phyloP scores from a whole-genome alignment of 2,888 invertebrate species.

The Deilephila elpenor region DNA sequence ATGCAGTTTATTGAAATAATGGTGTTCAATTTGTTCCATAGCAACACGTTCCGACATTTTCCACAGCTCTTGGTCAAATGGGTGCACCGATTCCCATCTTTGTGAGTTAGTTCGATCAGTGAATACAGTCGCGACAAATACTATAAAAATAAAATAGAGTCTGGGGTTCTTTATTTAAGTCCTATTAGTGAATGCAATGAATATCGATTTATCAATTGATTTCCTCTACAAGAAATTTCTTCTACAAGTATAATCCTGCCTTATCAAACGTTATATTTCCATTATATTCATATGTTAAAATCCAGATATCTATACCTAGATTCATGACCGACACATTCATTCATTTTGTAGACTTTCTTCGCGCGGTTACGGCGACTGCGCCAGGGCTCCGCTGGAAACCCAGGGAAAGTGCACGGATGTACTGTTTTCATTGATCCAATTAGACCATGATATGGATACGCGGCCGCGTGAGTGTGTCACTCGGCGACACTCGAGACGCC shows the following conservation, averaged over 20 bases:
- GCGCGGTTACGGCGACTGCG: constrained; percentile 3
- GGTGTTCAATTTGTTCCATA: constrained; percentile 6
- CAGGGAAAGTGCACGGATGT: constrained; percentile 22
- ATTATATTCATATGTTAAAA: too few relatives aligned
- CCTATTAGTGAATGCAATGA: too few relatives aligned
- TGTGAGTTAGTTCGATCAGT: too few relatives aligned
- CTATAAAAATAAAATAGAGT: too few relatives aligned
- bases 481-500: neutral
- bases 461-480: constrained; percentile 11
- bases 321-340: neutral
- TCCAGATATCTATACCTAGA: neutral
- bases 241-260: too few relatives aligned
- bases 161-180: too few relatives aligned
- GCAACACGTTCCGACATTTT: constrained; percentile 17
- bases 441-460: constrained; percentile 10
- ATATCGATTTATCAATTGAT: too few relatives aligned
- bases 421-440: constrained; percentile 7
- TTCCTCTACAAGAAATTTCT: too few relatives aligned
- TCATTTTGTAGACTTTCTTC: constrained; percentile 10
- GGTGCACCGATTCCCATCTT: neutral
- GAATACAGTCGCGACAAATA: too few relatives aligned
- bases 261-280: too few relatives aligned
- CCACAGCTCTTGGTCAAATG: neutral
- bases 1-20: constrained; percentile 8
- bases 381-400: neutral